Conservation (phyloP, 2,888 invertebrate species). For the Stramonita haemastoma region DNA sequence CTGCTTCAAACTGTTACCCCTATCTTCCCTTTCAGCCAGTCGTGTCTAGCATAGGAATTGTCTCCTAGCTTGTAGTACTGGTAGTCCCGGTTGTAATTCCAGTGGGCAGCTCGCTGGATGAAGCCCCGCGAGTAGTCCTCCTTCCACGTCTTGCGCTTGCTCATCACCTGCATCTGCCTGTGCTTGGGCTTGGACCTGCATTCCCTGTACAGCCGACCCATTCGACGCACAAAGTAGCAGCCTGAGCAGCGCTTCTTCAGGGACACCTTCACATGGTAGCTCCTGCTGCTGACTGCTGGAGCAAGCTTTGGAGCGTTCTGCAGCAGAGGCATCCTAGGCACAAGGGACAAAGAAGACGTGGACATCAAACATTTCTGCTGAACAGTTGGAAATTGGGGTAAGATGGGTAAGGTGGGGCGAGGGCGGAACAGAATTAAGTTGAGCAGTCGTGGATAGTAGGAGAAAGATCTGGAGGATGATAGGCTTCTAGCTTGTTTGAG, state of each 20-base stretch:
- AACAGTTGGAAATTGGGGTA: too few species aligned
- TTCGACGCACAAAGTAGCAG: conserved; percentile 72
- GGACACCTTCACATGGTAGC: conserved; percentile 65
- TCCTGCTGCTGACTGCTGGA: conserved; percentile 34
- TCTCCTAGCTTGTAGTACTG: conserved; percentile 56
- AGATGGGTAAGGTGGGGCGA: neutral
- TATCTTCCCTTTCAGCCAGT: conserved; percentile 64
- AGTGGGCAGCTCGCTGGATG: conserved; percentile 53
- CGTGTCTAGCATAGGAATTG: conserved; percentile 52
- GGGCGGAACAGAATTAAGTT: too few species aligned
- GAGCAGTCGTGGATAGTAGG: neutral
- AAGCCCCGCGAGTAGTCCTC: conserved; percentile 66
- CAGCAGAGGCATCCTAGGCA: neutral
- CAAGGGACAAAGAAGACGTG: neutral
- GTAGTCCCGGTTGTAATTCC: conserved; percentile 51
- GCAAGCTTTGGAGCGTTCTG: neutral
- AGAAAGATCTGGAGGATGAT: neutral
- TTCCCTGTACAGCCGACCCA: conserved; percentile 70
- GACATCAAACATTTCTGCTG: neutral
- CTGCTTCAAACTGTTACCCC: conserved; percentile 54
- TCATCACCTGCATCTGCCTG: conserved; percentile 72
- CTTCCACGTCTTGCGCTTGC: conserved; percentile 54
- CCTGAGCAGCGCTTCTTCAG: conserved; percentile 67
- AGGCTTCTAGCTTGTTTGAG: neutral
- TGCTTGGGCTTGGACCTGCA: conserved; percentile 73